Conservation (phyloP, 2,113 vertebrate species). For the Triplophysa dalaica region DNA sequence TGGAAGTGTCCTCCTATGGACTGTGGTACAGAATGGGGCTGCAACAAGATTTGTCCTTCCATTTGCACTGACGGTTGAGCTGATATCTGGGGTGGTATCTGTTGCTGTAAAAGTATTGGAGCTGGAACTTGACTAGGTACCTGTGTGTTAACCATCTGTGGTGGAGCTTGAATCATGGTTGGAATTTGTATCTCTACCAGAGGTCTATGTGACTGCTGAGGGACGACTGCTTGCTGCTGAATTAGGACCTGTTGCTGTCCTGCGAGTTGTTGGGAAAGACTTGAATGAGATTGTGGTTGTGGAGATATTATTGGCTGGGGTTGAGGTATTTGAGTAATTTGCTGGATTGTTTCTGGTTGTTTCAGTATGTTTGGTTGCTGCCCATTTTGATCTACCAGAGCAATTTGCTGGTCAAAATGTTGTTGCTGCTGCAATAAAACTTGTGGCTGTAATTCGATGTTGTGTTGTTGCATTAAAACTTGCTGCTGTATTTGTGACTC, state of each 20-base stretch:
- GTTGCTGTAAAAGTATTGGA: slow-evolving; percentile 41
- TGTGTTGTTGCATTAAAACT: slow-evolving; percentile 51
- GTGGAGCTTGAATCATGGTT: slow-evolving; percentile 43
- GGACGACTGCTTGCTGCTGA: slow-evolving; percentile 62
- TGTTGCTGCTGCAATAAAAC: slow-evolving; percentile 53
- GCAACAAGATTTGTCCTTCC: slow-evolving; percentile 56
- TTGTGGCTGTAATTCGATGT: slow-evolving; percentile 57
- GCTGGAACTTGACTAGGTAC: slow-evolving; percentile 54
- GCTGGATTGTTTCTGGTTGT: slow-evolving; percentile 43
- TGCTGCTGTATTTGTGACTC: slow-evolving; percentile 56
- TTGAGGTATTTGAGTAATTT: slow-evolving; percentile 54
- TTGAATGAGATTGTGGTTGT: slow-evolving; percentile 46
- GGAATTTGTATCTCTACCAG: slow-evolving; percentile 59
- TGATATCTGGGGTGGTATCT: slow-evolving; percentile 33
- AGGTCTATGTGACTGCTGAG: slow-evolving; percentile 57
- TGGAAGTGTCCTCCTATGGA: slow-evolving; percentile 55
- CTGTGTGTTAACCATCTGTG: slow-evolving; percentile 58
- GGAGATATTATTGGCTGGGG: slow-evolving; percentile 48
- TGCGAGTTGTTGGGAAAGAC: slow-evolving; percentile 58
- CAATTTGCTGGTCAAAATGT: slow-evolving; percentile 41
- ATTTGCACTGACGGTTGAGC: slow-evolving; percentile 38
- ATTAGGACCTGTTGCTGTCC: slow-evolving; percentile 58
- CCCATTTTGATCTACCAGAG: slow-evolving; percentile 30
- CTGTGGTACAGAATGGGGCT: slow-evolving; percentile 48
- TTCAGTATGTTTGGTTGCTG: slow-evolving; percentile 29